These are phyloP conservation scores for Diplogasteroides magnus DNA, from an alignment of 1,140 invertebrate species.

Conservation along the genomic window DNA sequence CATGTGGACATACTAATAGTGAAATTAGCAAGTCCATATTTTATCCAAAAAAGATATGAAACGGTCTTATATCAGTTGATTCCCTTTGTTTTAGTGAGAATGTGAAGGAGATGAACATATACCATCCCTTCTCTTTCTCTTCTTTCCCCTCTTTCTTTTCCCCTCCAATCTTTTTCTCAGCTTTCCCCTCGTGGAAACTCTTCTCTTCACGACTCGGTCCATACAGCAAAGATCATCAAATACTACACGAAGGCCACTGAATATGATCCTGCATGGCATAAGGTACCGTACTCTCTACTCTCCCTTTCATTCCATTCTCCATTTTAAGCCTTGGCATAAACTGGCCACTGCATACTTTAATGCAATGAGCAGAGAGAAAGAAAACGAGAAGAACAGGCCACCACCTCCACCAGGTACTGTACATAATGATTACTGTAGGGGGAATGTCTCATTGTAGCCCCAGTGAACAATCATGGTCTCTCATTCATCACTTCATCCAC, in stretches of 20 bases:
- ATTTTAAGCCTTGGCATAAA: slow-evolving; percentile 97
- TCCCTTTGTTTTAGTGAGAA: neutral
- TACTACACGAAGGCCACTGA: slow-evolving; percentile 80
- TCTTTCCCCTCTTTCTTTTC: neutral
- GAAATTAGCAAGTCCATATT: neutral
- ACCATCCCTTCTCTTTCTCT: neutral
- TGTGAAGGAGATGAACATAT: no score
- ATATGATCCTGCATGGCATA: slow-evolving; percentile 70
- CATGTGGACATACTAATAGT: neutral
- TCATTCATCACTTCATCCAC: no score
- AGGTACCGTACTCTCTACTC: slow-evolving; percentile 56
- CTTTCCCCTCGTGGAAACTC: neutral
- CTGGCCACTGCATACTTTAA: slow-evolving; percentile 98
- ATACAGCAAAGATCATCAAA: slow-evolving; percentile 66
- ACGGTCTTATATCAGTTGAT: neutral
- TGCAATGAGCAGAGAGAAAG: slow-evolving; percentile 64
- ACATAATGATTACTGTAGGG: no score
- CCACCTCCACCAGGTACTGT: no score
- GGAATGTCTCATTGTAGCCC: no score
- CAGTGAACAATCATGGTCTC: no score
- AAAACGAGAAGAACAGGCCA: neutral
- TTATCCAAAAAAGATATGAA: neutral
- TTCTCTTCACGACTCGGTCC: neutral
- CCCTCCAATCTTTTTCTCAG: neutral
- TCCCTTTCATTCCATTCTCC: no score